These are phyloP conservation scores for Lasioglossum morio DNA, from an alignment of 2,888 invertebrate species.

Conservation along the genomic window DNA sequence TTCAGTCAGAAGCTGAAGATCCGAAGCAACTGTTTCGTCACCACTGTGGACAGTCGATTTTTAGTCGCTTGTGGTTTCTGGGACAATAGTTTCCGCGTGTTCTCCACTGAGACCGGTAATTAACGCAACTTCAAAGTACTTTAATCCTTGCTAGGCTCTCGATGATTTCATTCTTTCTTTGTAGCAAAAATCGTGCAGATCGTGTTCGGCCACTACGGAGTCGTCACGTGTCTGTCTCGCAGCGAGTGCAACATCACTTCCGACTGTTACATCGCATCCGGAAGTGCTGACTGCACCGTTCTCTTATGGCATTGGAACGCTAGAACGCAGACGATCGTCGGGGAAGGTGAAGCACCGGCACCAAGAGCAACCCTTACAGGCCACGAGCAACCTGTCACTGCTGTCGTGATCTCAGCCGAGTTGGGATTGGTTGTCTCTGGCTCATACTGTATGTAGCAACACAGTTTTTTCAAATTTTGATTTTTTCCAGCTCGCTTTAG, in stretches of 20 bases:
- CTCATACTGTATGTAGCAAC: slow-evolving; percentile 87
- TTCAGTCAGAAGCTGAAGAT: slow-evolving; percentile 98
- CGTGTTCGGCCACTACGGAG: slow-evolving; percentile 99
- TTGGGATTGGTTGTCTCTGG: slow-evolving; percentile 98
- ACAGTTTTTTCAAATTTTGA: background rate
- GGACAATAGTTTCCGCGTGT: slow-evolving; percentile 99
- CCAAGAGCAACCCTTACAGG: slow-evolving; percentile 99
- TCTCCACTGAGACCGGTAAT: slow-evolving; percentile 96
- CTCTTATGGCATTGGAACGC: slow-evolving; percentile 99
- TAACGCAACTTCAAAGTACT: background rate
- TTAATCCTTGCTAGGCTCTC: background rate
- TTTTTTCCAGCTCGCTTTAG: background rate
- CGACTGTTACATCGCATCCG: slow-evolving; percentile 99
- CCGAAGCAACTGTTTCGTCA: slow-evolving; percentile 97
- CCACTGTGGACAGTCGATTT: slow-evolving; percentile 98
- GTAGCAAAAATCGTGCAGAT: slow-evolving; percentile 98
- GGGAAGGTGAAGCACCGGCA: slow-evolving; percentile 97
- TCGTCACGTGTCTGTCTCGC: slow-evolving; percentile 98
- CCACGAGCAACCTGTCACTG: slow-evolving; percentile 98
- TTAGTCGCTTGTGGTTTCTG: slow-evolving; percentile 99
- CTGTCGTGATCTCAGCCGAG: slow-evolving; percentile 98
- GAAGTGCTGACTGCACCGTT: slow-evolving; percentile 99
- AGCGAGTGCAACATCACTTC: slow-evolving; percentile 99
- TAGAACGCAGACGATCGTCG: slow-evolving; percentile 97
- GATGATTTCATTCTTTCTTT: slow-evolving; percentile 63